Base-by-base conservation (phyloP, 92 coral and sea anemone genomes). In the Pocillopora grandis region DNA sequence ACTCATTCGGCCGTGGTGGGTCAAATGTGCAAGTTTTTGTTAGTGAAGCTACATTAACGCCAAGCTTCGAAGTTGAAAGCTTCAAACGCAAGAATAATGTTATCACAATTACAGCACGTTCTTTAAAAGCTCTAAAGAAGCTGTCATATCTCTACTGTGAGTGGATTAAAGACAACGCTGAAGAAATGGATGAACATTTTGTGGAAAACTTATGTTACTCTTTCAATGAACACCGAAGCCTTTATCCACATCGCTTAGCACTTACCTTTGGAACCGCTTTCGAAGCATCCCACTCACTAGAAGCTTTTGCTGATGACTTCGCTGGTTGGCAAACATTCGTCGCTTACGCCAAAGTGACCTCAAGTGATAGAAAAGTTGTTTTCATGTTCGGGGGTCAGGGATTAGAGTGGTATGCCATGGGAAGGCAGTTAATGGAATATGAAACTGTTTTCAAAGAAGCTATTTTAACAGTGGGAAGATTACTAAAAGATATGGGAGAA, bases 321-420 rank as follows among this genome's bases (percentile, higher is more conserved):
- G 73, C 49, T 9, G 94, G 88, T 6, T 79, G 80, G 86, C 78
- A 93, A 12, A 83, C 83, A 27, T 18, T 23, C 9, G 85, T 88
- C 18, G 62, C 90, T 14, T 88, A 84, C 58, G 94, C 94, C 1
- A 80, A 76, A 37, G 88, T 58, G 1, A 73, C 12, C 19, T 78
- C 68, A 3, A 52, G 77, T 66, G 64, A 76, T 6, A 80, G 83
- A 72, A 93, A 88, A 58, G 18, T 95, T 13, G 90, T 89, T 19
- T 95, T 95, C 87, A 82, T 95, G 59, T 95, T 91, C 76, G 95
- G 98, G 18, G 98, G 98, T 1, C 98, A 93, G 56, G 98, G 98
- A 7, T 75, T 88, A 21, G 87, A 92, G 64, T 95, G 98, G 98
- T 76, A 87, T 64, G 98, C 89, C 15, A 95, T 95, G 98, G 98